phyloP scores from a whole-genome alignment of 2,113 vertebrate genomes.

The Hydrochoerus hydrochaeris region DNA sequence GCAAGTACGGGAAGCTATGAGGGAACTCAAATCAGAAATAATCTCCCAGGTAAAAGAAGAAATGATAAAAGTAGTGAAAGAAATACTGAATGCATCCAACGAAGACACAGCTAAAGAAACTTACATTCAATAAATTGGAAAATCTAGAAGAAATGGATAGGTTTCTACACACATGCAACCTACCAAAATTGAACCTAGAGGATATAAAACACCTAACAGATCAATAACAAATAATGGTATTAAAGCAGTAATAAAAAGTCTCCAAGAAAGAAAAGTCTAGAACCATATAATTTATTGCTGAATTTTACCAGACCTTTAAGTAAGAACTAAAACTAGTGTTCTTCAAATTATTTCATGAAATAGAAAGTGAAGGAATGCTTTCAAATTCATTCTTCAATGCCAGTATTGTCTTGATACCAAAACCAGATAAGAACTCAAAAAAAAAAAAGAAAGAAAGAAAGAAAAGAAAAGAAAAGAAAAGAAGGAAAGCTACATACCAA shows the following conservation, averaged over 20 bases:
- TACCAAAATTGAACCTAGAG: background rate
- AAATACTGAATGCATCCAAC: too few species aligned
- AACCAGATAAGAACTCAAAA: background rate
- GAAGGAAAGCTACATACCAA: background rate
- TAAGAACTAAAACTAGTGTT: background rate
- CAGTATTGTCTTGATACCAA: background rate
- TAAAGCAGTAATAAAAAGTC: background rate
- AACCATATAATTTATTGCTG: background rate
- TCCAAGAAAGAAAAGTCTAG: background rate
- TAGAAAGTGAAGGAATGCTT: background rate
- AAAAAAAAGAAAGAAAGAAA: background rate
- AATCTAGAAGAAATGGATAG: background rate
- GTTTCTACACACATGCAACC: background rate
- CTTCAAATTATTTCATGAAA: background rate
- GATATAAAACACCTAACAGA: background rate
- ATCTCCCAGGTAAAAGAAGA: too few species aligned
- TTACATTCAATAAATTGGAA: background rate
- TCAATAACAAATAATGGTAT: background rate
- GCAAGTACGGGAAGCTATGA: too few species aligned
- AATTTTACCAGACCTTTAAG: background rate
- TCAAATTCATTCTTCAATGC: background rate
- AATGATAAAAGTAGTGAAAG: too few species aligned
- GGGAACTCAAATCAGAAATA: too few species aligned
- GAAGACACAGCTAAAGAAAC: too few species aligned
- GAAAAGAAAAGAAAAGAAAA: background rate